Evolutionary conservation across 2,113 vertebrate species (phyloP).

Genomic region (Cyprinodon brontotheroides): DNA sequence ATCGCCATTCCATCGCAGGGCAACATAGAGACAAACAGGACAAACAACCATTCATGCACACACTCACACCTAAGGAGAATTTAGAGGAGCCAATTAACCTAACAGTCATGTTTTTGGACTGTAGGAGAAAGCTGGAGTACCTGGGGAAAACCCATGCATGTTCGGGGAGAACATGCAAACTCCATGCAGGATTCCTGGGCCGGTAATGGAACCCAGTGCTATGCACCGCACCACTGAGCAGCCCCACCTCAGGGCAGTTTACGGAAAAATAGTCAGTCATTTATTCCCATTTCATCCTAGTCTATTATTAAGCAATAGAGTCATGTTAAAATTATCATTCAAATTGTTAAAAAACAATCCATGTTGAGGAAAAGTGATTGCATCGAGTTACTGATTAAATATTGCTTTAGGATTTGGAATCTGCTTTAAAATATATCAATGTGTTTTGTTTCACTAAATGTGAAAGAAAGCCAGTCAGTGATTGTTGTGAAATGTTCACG

Average conservation of each 20-base stretch:
- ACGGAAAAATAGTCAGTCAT: background rate
- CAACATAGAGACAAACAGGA: too few relatives aligned
- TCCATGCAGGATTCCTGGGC: too few relatives aligned
- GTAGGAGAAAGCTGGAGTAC: too few relatives aligned
- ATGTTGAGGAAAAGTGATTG: background rate
- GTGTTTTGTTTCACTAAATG: constrained; percentile 1
- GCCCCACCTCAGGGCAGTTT: background rate
- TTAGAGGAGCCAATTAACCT: too few relatives aligned
- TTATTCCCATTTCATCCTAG: background rate
- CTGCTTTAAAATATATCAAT: background rate
- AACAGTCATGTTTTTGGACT: too few relatives aligned
- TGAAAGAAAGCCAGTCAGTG: background rate
- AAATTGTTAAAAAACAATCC: background rate
- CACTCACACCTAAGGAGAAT: too few relatives aligned
- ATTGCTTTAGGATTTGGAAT: background rate
- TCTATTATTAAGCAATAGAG: background rate
- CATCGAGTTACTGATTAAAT: background rate
- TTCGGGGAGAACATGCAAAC: too few relatives aligned
- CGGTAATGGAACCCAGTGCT: too few relatives aligned
- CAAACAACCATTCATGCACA: too few relatives aligned
- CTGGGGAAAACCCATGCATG: too few relatives aligned
- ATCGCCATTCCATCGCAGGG: too few relatives aligned
- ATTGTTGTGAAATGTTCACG: constrained; percentile 28
- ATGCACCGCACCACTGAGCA: too few relatives aligned
- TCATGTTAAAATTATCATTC: background rate